Evolutionary conservation across 2,797 vertebrate species (phyloP), one percentile per base, ranked within the genome.

Genomic region (Crypturellus tataupa): DNA sequence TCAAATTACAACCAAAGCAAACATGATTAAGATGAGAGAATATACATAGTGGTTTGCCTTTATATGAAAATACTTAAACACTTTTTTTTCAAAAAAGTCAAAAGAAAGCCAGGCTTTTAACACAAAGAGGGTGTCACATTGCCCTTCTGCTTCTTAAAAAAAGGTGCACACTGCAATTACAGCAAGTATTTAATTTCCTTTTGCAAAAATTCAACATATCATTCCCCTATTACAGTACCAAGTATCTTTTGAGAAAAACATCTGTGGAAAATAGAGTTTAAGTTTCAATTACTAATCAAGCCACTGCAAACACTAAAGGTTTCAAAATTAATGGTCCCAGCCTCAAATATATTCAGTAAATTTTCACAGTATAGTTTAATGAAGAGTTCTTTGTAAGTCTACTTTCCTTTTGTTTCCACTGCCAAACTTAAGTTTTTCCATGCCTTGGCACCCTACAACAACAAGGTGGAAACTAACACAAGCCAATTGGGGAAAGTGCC

Each of bases 111-210:
- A 18, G 1, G 0, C 33, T 87, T 85, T 51, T 33, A 63, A 25
- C 2, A 49, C 12, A 42, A 21, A 80, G 5, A 67, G 1, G 2
- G 6, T 81, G 73, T 2, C 67, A 2, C 14, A 39, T 4, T 39
- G 7, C 10, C 47, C 20, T 49, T 25, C 51, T 46, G 37, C 35
- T 14, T 71, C 69, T 63, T 85, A 78, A 62, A 40, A 73, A 6
- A 14, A 11, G 83, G 20, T 3, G 3, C 19, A 49, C 0, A 0
- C 0, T 64, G 35, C 33, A 73, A 62, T 62, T 79, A 53, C 0
- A 73, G 6, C 17, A 81, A 68, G n/a, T 19, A 83, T 51, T 24
- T n/a, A 49, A 75, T 2, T 5, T n/a, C 15, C 70, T 78, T n/a
- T 51, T 58, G 37, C 49, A 70, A 23, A 87, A 75, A 72, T 51